A percentile compares a stretch with the other conserved stretches of the same genome.
These are phyloP conservation scores for Hippolais icterina DNA, from an alignment of 2,113 vertebrate genomes.

Conservation along the genomic window DNA sequence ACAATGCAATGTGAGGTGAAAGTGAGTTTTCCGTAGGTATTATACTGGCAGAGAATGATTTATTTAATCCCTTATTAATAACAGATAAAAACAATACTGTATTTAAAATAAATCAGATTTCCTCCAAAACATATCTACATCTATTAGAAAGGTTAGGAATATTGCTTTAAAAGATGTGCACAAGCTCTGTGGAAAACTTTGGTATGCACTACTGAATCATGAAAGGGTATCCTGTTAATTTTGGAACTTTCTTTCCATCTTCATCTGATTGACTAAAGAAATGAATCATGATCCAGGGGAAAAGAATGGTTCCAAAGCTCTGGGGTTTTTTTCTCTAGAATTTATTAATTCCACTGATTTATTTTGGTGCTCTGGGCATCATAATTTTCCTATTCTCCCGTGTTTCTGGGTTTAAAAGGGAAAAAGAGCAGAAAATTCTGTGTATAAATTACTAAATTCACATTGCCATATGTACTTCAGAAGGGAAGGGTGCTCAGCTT, in stretches of 20 bases:
- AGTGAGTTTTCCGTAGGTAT: not conserved
- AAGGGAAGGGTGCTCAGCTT: not conserved
- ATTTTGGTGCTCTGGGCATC: not conserved
- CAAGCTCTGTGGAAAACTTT: not conserved
- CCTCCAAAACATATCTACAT: not conserved
- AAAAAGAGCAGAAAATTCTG: not conserved
- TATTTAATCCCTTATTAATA: not conserved
- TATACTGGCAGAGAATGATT: not conserved
- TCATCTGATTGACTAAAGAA: not conserved
- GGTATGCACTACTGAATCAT: not conserved
- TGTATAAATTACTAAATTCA: not conserved
- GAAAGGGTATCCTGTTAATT: not conserved
- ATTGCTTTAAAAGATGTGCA: not conserved
- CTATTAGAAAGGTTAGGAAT: not conserved
- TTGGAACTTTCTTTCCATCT: not conserved
- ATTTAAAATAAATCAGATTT: not conserved
- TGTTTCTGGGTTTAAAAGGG: not conserved
- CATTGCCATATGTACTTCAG: not conserved
- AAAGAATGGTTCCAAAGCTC: not conserved
- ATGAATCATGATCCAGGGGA: not conserved
- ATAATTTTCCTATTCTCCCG: not conserved
- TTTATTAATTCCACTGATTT: not conserved
- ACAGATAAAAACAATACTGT: not conserved
- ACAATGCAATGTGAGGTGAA: not conserved
- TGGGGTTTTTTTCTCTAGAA: not conserved